These are phyloP conservation scores for Melinaea marsaeus DNA, from an alignment of 2,888 invertebrate genomes.

Conservation along the genomic window DNA sequence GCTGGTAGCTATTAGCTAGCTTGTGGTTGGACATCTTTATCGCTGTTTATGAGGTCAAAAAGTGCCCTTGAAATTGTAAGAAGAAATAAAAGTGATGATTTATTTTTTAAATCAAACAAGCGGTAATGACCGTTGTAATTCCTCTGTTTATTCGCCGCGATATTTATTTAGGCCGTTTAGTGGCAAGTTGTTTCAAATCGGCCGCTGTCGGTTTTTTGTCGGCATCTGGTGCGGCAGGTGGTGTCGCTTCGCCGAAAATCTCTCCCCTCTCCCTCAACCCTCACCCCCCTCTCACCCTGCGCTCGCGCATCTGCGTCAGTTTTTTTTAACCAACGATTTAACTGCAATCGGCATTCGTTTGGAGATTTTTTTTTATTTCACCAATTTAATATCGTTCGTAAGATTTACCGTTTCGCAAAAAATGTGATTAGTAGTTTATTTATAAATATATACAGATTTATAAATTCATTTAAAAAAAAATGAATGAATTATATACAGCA, in stretches of 20 bases:
- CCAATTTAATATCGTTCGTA: not conserved
- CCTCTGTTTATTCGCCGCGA: not conserved
- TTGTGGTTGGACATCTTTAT: no score
- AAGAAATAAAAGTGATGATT: no score
- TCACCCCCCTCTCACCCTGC: slow-evolving; percentile 9
- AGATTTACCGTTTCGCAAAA: not conserved
- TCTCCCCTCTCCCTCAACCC: slow-evolving; percentile 12
- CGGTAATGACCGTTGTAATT: not conserved
- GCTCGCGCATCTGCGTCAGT: slow-evolving; percentile 27
- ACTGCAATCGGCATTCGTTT: slow-evolving; percentile 20
- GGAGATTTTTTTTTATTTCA: slow-evolving; percentile 10
- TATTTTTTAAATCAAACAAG: no score
- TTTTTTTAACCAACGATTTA: slow-evolving; percentile 16
- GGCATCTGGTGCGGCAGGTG: slow-evolving; percentile 49
- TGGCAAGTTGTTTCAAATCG: slow-evolving; percentile 24
- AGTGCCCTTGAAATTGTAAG: no score
- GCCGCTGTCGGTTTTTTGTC: slow-evolving; percentile 38
- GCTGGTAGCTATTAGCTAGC: no score
- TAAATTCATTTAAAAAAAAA: no score
- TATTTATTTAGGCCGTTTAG: slow-evolving; percentile 8
- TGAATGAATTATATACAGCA: no score
- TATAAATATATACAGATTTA: not conserved
- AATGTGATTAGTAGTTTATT: not conserved
- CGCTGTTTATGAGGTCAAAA: no score
- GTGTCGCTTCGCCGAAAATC: slow-evolving; percentile 41